Conservation (phyloP, 2,888 invertebrate species). For the Lycocerus yunnanus region DNA sequence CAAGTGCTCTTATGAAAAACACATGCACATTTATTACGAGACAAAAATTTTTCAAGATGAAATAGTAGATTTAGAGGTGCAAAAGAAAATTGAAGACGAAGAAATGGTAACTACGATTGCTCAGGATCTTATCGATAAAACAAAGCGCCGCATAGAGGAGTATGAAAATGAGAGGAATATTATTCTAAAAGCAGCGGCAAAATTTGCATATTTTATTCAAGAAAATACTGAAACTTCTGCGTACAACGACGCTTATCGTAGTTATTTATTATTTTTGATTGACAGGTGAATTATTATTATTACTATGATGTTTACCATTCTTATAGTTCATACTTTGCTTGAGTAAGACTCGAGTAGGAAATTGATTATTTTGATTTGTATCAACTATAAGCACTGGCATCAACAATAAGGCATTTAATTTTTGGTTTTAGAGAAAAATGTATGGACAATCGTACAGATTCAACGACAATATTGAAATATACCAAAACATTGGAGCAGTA, state of each 20-base stretch:
- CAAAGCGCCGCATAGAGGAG: conserved; percentile 19
- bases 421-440: conserved; percentile 39
- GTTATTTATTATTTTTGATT: conserved; percentile 48
- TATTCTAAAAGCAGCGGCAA: conserved; percentile 45
- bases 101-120: conserved; percentile 35
- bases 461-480: conserved; percentile 35
- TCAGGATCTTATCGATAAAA: conserved; percentile 36
- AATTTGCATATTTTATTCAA: conserved; percentile 48
- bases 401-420: too few species aligned
- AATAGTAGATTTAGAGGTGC: conserved; percentile 37
- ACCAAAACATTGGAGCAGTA: conserved; percentile 39
- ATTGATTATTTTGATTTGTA: too few species aligned
- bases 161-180: conserved; percentile 40
- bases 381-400: too few species aligned
- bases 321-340: too few species aligned
- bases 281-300: too few species aligned
- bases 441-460: conserved; percentile 35
- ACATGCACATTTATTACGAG: conserved; percentile 49
- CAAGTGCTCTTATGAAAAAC: conserved; percentile 41
- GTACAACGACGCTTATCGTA: conserved; percentile 47
- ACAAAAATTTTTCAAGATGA: conserved; percentile 39
- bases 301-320: too few species aligned
- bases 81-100: conserved; percentile 36
- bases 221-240: conserved; percentile 48
- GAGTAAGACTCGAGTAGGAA: too few species aligned